These are phyloP conservation scores for Napeogenes sylphis DNA, from an alignment of 2,888 invertebrate species.

Conservation along the genomic window DNA sequence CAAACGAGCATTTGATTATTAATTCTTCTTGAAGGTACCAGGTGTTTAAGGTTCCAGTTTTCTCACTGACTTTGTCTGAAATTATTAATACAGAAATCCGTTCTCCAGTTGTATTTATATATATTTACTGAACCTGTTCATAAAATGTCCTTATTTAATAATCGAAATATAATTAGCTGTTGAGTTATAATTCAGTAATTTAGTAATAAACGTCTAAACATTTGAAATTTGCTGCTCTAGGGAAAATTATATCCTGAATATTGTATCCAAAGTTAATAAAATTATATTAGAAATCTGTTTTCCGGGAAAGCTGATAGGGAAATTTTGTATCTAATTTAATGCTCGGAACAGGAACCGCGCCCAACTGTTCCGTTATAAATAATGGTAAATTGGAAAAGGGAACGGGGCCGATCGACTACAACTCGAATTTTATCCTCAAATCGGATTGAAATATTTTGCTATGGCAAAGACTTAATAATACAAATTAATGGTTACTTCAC, in stretches of 20 bases:
- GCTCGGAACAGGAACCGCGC: constrained; percentile 3
- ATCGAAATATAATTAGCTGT: no score
- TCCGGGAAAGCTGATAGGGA: constrained; percentile 3
- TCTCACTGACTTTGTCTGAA: no score
- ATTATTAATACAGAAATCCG: no score
- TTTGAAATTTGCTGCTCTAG: neutral
- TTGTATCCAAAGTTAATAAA: neutral
- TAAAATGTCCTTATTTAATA: no score
- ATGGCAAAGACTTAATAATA: neutral
- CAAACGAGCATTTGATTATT: no score
- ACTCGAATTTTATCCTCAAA: neutral
- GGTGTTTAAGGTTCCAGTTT: no score
- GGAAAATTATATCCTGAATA: neutral
- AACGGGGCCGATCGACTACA: neutral
- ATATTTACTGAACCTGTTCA: no score
- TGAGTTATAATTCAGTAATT: no score
- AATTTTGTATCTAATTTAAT: constrained; percentile 6
- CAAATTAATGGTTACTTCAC: neutral
- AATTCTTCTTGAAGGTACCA: no score
- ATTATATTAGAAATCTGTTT: constrained; percentile 4
- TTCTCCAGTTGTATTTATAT: no score
- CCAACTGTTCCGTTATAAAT: neutral
- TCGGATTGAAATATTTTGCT: neutral
- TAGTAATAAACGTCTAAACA: no score
- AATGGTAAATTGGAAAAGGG: constrained; percentile 2